A percentile compares a stretch with the other conserved stretches of the same genome.
Conservation (phyloP, 2,888 invertebrate species). For the Pycnomerus fuliginosus region DNA sequence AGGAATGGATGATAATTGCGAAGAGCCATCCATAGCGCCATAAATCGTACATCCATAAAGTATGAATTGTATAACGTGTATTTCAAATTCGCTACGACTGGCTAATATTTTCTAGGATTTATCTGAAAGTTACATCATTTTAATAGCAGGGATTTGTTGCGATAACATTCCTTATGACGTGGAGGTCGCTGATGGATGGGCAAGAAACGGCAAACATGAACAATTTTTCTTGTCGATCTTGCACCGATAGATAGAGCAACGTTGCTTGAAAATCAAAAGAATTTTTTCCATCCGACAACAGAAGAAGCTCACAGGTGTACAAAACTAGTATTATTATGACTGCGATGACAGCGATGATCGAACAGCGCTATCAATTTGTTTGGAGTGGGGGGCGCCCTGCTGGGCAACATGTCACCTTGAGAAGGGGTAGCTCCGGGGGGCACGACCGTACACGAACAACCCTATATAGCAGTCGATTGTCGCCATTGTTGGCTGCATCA, state of each 20-base stretch:
- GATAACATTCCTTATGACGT: slow-evolving; percentile 32
- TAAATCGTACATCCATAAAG: slow-evolving; percentile 30
- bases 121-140: slow-evolving; percentile 37
- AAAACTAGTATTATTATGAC: slow-evolving; percentile 25
- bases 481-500: slow-evolving; percentile 29
- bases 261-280: slow-evolving; percentile 1
- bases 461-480: slow-evolving; percentile 29
- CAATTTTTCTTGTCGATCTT: slow-evolving; percentile 24
- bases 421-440: slow-evolving; percentile 35
- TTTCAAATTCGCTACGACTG: slow-evolving; percentile 32
- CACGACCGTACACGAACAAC: slow-evolving; percentile 27
- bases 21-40: no score
- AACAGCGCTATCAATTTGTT: slow-evolving; percentile 30
- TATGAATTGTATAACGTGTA: slow-evolving; percentile 29
- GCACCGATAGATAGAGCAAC: slow-evolving; percentile 7
- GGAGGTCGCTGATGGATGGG: slow-evolving; percentile 28
- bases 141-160: slow-evolving; percentile 33
- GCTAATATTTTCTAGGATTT: slow-evolving; percentile 35
- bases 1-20: no score
- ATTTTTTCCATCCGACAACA: slow-evolving; percentile 16
- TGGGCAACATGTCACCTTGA: slow-evolving; percentile 38
- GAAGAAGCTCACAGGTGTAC: slow-evolving; percentile 20
- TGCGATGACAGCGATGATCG: slow-evolving; percentile 30
- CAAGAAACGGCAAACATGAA: slow-evolving; percentile 32
- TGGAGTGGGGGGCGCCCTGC: slow-evolving; percentile 26